Percentiles rank a stretch among this genome's conserved stretches.
Evolutionary conservation across 2,113 vertebrate genomes (phyloP).

Genomic region (Manacus vitellinus): DNA sequence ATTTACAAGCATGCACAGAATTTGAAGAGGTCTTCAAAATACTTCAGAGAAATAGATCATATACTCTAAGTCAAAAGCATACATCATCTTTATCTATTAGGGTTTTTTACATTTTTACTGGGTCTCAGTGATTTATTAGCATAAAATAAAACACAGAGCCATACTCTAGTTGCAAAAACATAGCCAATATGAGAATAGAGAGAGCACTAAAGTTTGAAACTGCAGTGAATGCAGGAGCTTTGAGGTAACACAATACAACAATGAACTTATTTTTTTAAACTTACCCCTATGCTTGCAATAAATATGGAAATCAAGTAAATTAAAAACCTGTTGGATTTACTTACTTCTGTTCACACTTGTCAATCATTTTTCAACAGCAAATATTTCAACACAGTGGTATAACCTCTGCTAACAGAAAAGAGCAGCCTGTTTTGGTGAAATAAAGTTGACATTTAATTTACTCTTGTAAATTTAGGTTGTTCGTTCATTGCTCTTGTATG

Average conservation of each 20-base stretch:
- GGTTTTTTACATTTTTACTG: background rate
- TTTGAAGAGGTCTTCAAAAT: slow-evolving; percentile 35
- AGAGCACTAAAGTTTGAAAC: background rate
- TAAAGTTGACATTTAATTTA: slow-evolving; percentile 31
- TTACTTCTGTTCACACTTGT: background rate
- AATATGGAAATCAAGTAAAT: slow-evolving; percentile 10
- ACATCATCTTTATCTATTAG: background rate
- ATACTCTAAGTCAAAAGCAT: background rate
- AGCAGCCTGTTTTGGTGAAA: slow-evolving; percentile 4
- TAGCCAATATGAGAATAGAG: background rate
- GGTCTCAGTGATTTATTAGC: background rate
- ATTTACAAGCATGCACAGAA: background rate
- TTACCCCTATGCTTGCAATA: background rate
- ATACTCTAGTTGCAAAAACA: background rate
- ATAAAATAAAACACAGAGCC: background rate
- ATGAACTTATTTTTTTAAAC: background rate
- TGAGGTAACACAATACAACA: background rate
- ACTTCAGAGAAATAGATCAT: background rate
- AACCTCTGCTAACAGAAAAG: background rate
- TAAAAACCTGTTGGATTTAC: slow-evolving; percentile 1
- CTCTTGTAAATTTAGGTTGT: background rate
- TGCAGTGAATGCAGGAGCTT: background rate
- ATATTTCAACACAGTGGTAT: background rate
- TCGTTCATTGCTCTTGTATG: background rate
- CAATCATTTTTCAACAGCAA: background rate